These are phyloP conservation scores for Dendrolimus kikuchii DNA, from an alignment of 1,140 invertebrate genomes.

Conservation along the genomic window DNA sequence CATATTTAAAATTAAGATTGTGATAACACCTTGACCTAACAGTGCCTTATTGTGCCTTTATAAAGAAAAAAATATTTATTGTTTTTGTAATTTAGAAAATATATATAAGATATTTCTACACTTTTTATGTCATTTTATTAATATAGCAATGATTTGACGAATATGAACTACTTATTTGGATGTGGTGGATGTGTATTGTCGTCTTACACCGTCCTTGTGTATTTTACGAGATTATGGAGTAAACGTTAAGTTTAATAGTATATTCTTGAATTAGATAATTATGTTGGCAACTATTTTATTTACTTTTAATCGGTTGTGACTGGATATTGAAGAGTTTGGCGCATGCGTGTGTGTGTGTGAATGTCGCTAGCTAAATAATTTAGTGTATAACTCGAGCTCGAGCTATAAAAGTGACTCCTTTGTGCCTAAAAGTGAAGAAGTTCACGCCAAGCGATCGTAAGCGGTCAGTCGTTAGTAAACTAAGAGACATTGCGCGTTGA, in stretches of 20 bases:
- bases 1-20: slow-evolving; percentile 49
- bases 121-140: slow-evolving; percentile 46
- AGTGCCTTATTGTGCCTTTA: slow-evolving; percentile 70
- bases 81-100: slow-evolving; percentile 60
- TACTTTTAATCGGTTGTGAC: slow-evolving; percentile 35
- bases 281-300: slow-evolving; percentile 61
- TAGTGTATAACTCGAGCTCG: slow-evolving; percentile 4
- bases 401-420: slow-evolving; percentile 1
- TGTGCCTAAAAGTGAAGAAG: slow-evolving; percentile 9
- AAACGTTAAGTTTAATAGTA: slow-evolving; percentile 53
- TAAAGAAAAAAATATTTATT: slow-evolving; percentile 58
- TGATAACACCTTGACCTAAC: slow-evolving; percentile 64
- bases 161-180: slow-evolving; percentile 57
- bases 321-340: slow-evolving; percentile 23
- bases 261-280: slow-evolving; percentile 50
- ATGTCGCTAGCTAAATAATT: slow-evolving; percentile 35
- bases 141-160: slow-evolving; percentile 45
- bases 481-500: not conserved
- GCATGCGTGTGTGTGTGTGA: slow-evolving; percentile 29
- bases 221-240: slow-evolving; percentile 66
- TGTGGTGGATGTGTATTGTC: slow-evolving; percentile 55
- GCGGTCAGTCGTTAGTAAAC: too few relatives aligned
- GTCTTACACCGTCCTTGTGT: slow-evolving; percentile 70
- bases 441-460: too few relatives aligned
- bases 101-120: slow-evolving; percentile 63